Evolutionary conservation across 1,140 invertebrate genomes (phyloP), one percentile per base, ranked within the genome.

Genomic region (Sycophaga agraensis): DNA sequence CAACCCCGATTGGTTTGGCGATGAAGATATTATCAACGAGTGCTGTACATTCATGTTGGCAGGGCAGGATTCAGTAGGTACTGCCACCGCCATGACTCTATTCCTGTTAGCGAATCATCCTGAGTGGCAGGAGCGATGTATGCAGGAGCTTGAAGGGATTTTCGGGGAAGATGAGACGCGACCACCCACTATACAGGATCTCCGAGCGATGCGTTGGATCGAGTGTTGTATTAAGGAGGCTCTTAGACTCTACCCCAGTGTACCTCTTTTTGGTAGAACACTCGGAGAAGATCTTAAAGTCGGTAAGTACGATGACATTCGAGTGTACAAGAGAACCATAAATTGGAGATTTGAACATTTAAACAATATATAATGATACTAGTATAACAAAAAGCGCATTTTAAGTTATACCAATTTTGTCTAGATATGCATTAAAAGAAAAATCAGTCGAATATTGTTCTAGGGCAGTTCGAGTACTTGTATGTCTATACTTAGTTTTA

Each of bases 41-140:
- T 84, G 87, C 16, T 87, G 87, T 60, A 91, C 89, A 0, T 91
- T 91, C 57, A 89, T 90, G 87, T 79, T 91, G 64, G 89, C 89
- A 66, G 88, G 90, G 1, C 90, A 92, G 73, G 90, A 92, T 67
- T 91, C 90, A 0, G 89, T 90, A 6, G 85, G 86, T 1, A 82
- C 86, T 0, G 85, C 81, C 0, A 73, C 85, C 1, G 83, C 84
- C 14, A 87, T 87, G 68, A 82, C 81, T 4, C 69, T 89, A 0
- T 87, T 86, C 57, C 73, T 83, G 22, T 66, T 90, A 0, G 86
- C 86, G 0, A 80, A 81, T 64, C 78, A 89, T 70, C 82, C 80
- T 0, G 82, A 87, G 7, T 81, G 83, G 48, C 89, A 91, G 71
- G 68, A 82, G 45, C 83, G 82, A 73, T 78, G 89, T 39, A 71